Percentiles rank a stretch among this genome's conserved stretches.
Conservation (phyloP, 2,797 vertebrate genomes). For the Gadopsis bispinosus region DNA sequence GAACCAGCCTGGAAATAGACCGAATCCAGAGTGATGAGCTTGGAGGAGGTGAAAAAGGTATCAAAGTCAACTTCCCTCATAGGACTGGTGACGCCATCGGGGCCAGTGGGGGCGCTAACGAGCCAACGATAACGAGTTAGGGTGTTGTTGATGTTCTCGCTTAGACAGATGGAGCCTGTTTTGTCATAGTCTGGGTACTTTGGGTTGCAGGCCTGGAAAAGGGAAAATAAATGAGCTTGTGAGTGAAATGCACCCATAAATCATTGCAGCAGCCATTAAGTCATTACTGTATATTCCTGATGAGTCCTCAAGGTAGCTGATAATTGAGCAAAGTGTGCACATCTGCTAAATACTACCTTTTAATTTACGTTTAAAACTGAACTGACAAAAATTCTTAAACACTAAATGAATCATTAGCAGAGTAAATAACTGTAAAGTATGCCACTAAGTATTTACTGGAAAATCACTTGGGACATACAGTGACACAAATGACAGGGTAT, state of each 20-base stretch:
- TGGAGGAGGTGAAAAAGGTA: conserved; percentile 97
- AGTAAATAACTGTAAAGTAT: conserved; percentile 26
- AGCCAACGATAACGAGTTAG: conserved; percentile 94
- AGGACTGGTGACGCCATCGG: conserved; percentile 92
- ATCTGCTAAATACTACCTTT: conserved; percentile 33
- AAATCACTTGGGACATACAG: conserved; percentile 81
- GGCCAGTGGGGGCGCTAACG: conserved; percentile 90
- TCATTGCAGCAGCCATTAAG: background rate
- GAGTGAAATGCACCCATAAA: conserved; percentile 16
- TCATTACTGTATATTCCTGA: conserved; percentile 13
- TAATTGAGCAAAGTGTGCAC: conserved; percentile 19
- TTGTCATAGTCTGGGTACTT: conserved; percentile 93
- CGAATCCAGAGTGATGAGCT: conserved; percentile 93
- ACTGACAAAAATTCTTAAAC: conserved; percentile 14
- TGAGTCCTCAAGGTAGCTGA: conserved; percentile 14
- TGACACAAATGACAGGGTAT: conserved; percentile 95
- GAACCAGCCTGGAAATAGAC: conserved; percentile 96
- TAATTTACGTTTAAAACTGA: conserved; percentile 31
- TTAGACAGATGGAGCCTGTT: conserved; percentile 93
- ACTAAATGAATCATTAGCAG: conserved; percentile 25
- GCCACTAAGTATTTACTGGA: background rate
- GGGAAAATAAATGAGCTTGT: background rate
- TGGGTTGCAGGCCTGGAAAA: conserved; percentile 92
- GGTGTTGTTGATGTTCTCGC: conserved; percentile 94
- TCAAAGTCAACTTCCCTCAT: conserved; percentile 95